A percentile compares a stretch with the other conserved stretches of the same genome.
These are phyloP conservation scores for Pagrus major DNA, from an alignment of 2,113 vertebrate species.

Conservation along the genomic window DNA sequence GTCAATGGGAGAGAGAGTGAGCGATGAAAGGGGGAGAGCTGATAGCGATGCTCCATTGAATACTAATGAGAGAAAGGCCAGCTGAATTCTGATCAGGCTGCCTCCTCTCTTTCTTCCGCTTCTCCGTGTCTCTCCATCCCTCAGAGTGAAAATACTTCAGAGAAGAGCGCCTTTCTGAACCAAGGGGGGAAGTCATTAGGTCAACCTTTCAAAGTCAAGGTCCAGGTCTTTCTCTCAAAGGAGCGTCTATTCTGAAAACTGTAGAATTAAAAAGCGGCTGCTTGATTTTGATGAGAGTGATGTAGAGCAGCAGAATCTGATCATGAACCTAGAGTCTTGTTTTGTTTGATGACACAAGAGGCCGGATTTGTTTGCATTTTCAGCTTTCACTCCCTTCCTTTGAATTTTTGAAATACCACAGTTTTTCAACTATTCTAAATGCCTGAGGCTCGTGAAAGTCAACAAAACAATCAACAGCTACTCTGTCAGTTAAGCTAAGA, in stretches of 20 bases:
- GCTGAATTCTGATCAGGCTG: constrained; percentile 70
- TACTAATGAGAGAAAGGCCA: constrained; percentile 72
- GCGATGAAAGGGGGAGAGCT: constrained; percentile 73
- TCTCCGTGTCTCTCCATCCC: constrained; percentile 37
- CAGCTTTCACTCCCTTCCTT: not conserved
- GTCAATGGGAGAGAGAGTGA: constrained; percentile 49
- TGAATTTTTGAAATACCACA: not conserved
- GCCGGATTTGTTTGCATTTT: constrained; percentile 42
- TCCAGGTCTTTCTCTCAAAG: constrained; percentile 31
- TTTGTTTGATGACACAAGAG: constrained; percentile 32
- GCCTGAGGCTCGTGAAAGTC: constrained; percentile 17
- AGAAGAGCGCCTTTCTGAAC: constrained; percentile 55
- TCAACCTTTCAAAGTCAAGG: constrained; percentile 55
- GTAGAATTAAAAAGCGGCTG: constrained; percentile 20
- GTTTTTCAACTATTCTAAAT: not conserved
- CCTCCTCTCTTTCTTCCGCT: constrained; percentile 24
- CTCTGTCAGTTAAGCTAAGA: not conserved
- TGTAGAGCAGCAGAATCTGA: not conserved
- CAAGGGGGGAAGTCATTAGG: constrained; percentile 29
- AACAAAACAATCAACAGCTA: constrained; percentile 30
- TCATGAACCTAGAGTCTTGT: constrained; percentile 9
- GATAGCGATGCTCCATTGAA: constrained; percentile 67
- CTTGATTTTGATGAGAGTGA: constrained; percentile 18
- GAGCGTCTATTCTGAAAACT: not conserved
- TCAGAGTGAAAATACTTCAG: constrained; percentile 56